Conservation (phyloP, 92 coral and sea anemone species). For the Palythoa grandis region DNA sequence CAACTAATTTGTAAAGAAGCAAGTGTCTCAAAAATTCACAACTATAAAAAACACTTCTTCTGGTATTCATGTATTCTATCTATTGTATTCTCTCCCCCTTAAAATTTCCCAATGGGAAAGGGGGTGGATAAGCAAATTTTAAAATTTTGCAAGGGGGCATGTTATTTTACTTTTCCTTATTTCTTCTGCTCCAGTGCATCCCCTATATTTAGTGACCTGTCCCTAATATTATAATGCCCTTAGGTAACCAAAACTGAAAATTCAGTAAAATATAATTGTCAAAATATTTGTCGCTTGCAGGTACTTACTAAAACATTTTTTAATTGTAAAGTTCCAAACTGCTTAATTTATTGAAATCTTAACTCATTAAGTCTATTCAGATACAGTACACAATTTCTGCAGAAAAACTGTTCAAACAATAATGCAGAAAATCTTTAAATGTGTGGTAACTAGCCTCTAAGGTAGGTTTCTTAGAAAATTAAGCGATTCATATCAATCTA, state of each 20-base stretch:
- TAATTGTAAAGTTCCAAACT: background rate
- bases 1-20: too few relatives aligned
- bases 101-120: constrained; percentile 10
- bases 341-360: background rate
- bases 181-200: background rate
- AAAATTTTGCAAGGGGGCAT: background rate
- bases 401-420: background rate
- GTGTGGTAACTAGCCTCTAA: constrained; percentile 11
- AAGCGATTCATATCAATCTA: background rate
- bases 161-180: background rate
- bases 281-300: background rate
- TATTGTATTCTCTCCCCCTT: background rate
- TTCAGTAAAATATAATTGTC: background rate
- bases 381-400: background rate
- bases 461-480: background rate
- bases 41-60: background rate
- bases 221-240: background rate
- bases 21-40: too few relatives aligned
- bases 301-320: constrained; percentile 5
- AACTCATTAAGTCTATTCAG: background rate
- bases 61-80: constrained; percentile 5
- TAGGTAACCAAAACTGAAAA: constrained; percentile 5
- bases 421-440: background rate
- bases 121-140: background rate
- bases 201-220: background rate